These are phyloP conservation scores for Nothocercus nigrocapillus DNA, from an alignment of 2,113 vertebrate genomes.

Conservation along the genomic window DNA sequence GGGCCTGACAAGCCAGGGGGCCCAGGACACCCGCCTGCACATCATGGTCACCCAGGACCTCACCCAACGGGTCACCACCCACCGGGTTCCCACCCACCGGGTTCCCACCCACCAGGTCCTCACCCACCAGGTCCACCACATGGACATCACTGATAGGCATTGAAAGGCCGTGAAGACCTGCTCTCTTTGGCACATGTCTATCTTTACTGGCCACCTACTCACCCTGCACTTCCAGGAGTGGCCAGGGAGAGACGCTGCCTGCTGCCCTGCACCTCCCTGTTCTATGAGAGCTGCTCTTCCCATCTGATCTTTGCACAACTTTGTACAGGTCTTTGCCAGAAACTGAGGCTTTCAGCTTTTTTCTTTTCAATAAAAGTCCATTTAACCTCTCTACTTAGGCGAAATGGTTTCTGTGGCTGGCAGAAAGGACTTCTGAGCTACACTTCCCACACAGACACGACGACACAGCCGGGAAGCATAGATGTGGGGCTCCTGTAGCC, in stretches of 20 bases:
- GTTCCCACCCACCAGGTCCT: no score
- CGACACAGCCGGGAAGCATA: no score
- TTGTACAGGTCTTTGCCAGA: neutral
- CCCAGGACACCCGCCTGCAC: neutral
- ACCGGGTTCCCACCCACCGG: neutral
- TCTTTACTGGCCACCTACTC: neutral
- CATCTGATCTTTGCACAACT: no score
- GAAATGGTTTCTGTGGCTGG: neutral
- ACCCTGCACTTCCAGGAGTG: neutral
- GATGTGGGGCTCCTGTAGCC: neutral
- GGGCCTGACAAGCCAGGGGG: neutral
- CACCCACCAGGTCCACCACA: neutral
- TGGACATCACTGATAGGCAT: neutral
- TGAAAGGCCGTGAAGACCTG: no score
- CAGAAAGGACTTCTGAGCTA: neutral
- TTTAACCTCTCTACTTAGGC: neutral
- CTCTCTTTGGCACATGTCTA: neutral
- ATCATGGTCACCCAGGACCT: neutral
- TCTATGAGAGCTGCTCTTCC: no score
- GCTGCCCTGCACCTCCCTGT: neutral
- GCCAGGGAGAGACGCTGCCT: no score
- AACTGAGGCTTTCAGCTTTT: neutral
- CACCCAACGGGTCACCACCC: neutral
- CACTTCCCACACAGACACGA: no score
- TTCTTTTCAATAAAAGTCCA: neutral